A percentile compares a stretch with the other conserved stretches of the same genome.
Conservation (phyloP, 2,888 invertebrate species). For the Clistopyga incitator region DNA sequence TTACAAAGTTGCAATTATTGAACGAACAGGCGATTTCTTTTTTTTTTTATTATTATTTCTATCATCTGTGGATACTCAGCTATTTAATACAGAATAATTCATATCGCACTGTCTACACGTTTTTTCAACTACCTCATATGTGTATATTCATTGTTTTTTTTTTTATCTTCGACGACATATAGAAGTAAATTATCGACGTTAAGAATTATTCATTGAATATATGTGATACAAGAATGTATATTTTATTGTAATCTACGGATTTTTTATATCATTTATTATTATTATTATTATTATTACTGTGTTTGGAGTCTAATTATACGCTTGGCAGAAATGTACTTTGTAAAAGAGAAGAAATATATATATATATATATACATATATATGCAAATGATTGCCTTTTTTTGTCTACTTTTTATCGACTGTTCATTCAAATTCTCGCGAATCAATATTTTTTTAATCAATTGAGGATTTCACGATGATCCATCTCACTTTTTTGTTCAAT, state of each 20-base stretch:
- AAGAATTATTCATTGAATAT: constrained; percentile 49
- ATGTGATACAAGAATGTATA: constrained; percentile 34
- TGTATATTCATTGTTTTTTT: constrained; percentile 7
- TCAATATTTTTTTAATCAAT: too few species aligned
- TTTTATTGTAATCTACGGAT: constrained; percentile 1
- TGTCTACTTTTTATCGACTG: too few species aligned
- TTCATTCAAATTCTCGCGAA: too few species aligned
- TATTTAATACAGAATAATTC: constrained; percentile 14
- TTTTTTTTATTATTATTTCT: not conserved
- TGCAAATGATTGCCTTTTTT: constrained; percentile 14
- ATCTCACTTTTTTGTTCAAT: too few species aligned
- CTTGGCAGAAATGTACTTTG: constrained; percentile 40
- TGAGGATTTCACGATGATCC: too few species aligned
- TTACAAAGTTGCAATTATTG: not conserved
- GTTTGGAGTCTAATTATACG: constrained; percentile 3
- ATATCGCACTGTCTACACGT: not conserved
- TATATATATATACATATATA: constrained; percentile 43
- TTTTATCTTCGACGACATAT: too few species aligned
- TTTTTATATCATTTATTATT: constrained; percentile 9
- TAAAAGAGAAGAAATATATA: constrained; percentile 26
- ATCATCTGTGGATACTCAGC: constrained; percentile 29
- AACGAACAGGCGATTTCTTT: constrained; percentile 1
- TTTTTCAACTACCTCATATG: constrained; percentile 38
- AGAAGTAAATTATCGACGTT: not conserved
- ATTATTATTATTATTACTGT: constrained; percentile 27